Conservation (phyloP, 2,797 vertebrate genomes). For the Octomys mimax region DNA sequence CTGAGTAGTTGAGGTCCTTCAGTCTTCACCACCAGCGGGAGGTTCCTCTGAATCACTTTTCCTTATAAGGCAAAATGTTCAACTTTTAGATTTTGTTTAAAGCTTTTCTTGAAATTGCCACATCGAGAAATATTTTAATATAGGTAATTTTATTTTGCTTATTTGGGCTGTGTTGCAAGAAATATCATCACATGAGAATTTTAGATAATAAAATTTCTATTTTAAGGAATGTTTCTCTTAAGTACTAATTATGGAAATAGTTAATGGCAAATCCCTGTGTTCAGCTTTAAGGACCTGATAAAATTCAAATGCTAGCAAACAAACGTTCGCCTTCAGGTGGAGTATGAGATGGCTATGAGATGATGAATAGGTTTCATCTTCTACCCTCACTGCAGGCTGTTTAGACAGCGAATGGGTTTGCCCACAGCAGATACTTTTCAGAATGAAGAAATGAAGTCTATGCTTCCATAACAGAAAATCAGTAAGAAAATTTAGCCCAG, state of each 20-base stretch:
- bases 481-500: background rate
- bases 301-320: background rate
- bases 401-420: background rate
- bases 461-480: background rate
- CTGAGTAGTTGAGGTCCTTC: background rate
- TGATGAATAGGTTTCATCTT: background rate
- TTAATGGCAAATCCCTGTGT: background rate
- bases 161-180: background rate
- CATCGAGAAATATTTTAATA: background rate
- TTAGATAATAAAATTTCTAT: background rate
- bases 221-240: constrained; percentile 10
- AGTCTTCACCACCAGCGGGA: background rate
- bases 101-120: background rate
- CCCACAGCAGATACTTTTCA: background rate
- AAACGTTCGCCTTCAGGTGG: background rate
- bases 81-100: background rate
- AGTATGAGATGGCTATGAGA: background rate
- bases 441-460: background rate
- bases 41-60: background rate
- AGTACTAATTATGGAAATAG: background rate
- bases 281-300: background rate
- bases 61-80: background rate
- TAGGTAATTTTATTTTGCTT: constrained; percentile 23
- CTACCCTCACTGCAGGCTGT: background rate
- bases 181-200: background rate